Base-by-base conservation (phyloP, 2,888 invertebrate genomes). In the Spilarctia lutea region DNA sequence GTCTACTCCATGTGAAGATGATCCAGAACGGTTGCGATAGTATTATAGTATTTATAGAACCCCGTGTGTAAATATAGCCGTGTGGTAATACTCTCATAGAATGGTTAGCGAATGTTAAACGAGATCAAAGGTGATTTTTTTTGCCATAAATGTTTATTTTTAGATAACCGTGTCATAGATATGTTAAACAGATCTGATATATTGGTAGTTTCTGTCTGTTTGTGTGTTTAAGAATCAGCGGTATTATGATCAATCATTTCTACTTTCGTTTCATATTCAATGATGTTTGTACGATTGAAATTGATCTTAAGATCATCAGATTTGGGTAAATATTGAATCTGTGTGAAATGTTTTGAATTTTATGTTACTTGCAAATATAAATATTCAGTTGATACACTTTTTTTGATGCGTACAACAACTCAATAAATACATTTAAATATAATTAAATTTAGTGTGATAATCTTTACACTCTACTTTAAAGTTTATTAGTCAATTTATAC, bases 41-140 rank as follows among this genome's bases (percentile, higher is more conserved):
- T 69, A 56, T 65, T 39, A 71, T 70, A 27, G 30, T n/a, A 70
- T 60, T 56, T 71, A 74, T 74, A 73, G 73, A 73, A 60, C 42
- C 16, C 2, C 52, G 24, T 48, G 39, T 60, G 8, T 30, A 68
- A 30, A 73, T 42, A 65, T 73, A 73, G 63, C 8, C 16, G 33
- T 33, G 42, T 63, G 20, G 63, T 60, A 60, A 48, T n/a, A 42
- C 68, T 48, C 63, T 39, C 69, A 27, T 45, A 42, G 60, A 60
- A n/a, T 42, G 42, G 60, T 68, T 68, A 73, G 63, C 45, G 65
- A 73, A 73, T 35, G 73, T 73, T 60, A 33, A 18, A 52, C 52
- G 63, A 73, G 73, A 73, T 73, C 73, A 73, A 70, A 70, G 60
- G 42, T 30, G 42, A 63, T 13, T 35, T 73, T 72, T 73, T 73